A percentile compares a stretch with the other conserved stretches of the same genome.
These are phyloP conservation scores for Sylvicapra grimmia DNA, from an alignment of 2,113 vertebrate species.

Conservation along the genomic window DNA sequence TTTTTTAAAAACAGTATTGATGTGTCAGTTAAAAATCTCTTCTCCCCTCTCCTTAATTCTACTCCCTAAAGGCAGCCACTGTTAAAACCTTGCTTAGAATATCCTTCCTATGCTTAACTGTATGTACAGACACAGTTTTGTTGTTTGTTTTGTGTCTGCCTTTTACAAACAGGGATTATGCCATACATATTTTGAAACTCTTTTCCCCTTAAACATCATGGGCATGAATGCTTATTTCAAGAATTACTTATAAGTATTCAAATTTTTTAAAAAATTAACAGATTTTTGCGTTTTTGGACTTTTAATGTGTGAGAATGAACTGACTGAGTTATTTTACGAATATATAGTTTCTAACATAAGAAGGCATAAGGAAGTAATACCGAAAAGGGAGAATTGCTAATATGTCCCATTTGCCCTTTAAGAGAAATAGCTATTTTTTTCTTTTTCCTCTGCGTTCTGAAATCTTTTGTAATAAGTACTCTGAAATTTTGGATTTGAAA, in stretches of 20 bases:
- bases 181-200: not conserved
- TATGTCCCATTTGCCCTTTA: not conserved
- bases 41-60: not conserved
- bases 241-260: not conserved
- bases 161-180: not conserved
- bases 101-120: not conserved
- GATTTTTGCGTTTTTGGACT: not conserved
- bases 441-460: not conserved
- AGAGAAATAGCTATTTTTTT: not conserved
- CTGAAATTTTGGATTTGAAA: slow-evolving; percentile 16
- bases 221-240: not conserved
- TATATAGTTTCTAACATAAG: not conserved
- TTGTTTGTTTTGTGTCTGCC: not conserved
- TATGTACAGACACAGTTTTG: not conserved
- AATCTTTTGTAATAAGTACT: not conserved
- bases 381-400: not conserved
- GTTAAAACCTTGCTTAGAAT: not conserved
- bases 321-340: not conserved
- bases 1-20: not conserved
- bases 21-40: not conserved
- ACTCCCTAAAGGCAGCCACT: not conserved
- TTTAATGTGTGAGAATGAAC: not conserved
- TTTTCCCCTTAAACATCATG: not conserved
- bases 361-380: not conserved
- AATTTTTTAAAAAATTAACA: not conserved